Evolutionary conservation across 2,797 vertebrate genomes (phyloP).

Genomic region (Phoebastria nigripes): DNA sequence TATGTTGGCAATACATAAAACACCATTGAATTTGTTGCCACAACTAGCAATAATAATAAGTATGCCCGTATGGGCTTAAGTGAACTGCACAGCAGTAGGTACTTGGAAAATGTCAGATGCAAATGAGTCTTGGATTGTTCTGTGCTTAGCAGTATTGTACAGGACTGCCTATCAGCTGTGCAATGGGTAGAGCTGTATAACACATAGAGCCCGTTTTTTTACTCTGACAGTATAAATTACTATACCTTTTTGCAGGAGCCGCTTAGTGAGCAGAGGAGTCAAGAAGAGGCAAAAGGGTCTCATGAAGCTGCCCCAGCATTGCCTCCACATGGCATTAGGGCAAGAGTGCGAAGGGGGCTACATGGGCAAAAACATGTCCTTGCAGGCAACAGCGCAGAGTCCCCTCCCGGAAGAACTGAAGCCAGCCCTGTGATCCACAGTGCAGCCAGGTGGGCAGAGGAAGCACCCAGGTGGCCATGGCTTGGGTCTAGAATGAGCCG

Average conservation of each 20-base stretch:
- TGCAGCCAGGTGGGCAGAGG: neutral
- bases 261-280: neutral
- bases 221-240: neutral
- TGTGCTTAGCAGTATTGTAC: neutral
- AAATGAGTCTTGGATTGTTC: neutral
- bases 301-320: neutral
- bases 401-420: neutral
- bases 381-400: accelerated
- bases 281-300: neutral
- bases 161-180: accelerated
- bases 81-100: neutral
- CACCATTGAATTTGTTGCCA: neutral
- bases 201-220: neutral
- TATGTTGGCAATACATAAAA: neutral
- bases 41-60: neutral
- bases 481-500: neutral
- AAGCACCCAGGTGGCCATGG: accelerated
- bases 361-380: accelerated
- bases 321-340: accelerated
- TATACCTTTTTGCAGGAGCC: constrained; percentile 24
- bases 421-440: neutral
- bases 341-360: neutral
- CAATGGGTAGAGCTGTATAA: neutral
- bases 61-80: neutral
- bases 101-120: neutral